These are phyloP conservation scores for Andrena trimmerana DNA, from an alignment of 2,888 invertebrate genomes.

Conservation along the genomic window DNA sequence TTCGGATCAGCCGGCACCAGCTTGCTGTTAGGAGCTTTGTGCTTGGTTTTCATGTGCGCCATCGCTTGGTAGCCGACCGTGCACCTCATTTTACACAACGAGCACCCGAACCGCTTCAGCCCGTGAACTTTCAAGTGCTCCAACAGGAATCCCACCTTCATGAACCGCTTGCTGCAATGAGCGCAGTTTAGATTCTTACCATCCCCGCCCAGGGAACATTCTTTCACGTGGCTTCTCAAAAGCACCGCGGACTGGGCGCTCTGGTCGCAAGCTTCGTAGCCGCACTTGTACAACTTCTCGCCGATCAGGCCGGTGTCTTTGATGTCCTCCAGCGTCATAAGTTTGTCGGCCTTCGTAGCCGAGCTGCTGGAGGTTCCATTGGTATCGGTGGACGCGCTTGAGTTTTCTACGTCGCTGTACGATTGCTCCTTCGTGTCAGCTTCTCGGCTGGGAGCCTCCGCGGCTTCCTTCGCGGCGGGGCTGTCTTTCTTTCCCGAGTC, in stretches of 20 bases:
- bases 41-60: constrained; percentile 87
- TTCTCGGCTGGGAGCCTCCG: background rate
- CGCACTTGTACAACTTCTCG: constrained; percentile 86
- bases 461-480: background rate
- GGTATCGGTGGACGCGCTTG: constrained; percentile 15
- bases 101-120: constrained; percentile 87
- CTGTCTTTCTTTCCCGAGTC: constrained; percentile 15
- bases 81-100: constrained; percentile 86
- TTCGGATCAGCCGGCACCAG: constrained; percentile 85
- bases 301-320: constrained; percentile 83
- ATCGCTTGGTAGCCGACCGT: constrained; percentile 78
- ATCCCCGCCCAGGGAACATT: constrained; percentile 79
- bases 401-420: constrained; percentile 56
- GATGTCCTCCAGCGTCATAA: constrained; percentile 79
- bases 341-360: constrained; percentile 53
- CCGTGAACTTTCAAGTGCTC: constrained; percentile 88
- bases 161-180: constrained; percentile 86
- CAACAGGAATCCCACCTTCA: constrained; percentile 85
- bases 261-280: constrained; percentile 84
- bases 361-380: constrained; percentile 3
- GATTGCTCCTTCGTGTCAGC: constrained; percentile 21
- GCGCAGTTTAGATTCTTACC: constrained; percentile 77
- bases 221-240: constrained; percentile 85
- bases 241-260: constrained; percentile 78
- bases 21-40: constrained; percentile 84